Evolutionary conservation across 2,888 invertebrate genomes (phyloP), one percentile per base, ranked within the genome.

Genomic region (Ophraella communa): DNA sequence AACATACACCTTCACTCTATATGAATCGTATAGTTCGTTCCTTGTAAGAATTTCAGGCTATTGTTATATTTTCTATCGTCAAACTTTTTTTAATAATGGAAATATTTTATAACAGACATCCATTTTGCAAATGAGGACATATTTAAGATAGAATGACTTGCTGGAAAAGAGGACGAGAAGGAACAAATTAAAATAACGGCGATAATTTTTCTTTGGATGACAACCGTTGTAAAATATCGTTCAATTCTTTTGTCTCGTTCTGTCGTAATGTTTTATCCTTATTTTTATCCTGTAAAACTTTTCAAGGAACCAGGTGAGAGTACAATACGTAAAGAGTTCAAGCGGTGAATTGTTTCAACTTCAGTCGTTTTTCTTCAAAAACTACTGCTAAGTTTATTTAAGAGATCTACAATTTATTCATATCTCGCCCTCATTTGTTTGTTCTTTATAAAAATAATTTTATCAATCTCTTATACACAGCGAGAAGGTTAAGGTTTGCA

Each of bases 101-200:
- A 45, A 45, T 45, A 21, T 20, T 45, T 45, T 18, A 45, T 21
- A 51, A 51, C 49, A 27, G 23, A 51, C 49, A 51, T 49, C 55
- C 20, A 49, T 56, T 47, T 51, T 27, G 18, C 55, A 51, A 62
- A 62, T 62, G 55, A 62, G 51, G 24, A 49, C 55, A 51, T 45
- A 49, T 55, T 49, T 18, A 42, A 49, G 42, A 35, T 35, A 39
- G 33, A 33, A 14, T 17, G 52, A 30, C 30, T 30, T 39, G 7
- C 39, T 39, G 14, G 39, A 39, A 3, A 39, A 44, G 44, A 54
- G 30, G 49, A 44, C 24, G 42, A 52, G 55, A 52, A 61, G 57
- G 49, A 64, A 58, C 61, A 65, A 68, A 68, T 68, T 68, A 65
- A 65, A 67, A 59, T 65, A 68, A 68, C 62, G 59, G 62, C 54